Evolutionary conservation across 2,113 vertebrate species (phyloP), one percentile per base, ranked within the genome.

Genomic region (Platichthys stellatus): DNA sequence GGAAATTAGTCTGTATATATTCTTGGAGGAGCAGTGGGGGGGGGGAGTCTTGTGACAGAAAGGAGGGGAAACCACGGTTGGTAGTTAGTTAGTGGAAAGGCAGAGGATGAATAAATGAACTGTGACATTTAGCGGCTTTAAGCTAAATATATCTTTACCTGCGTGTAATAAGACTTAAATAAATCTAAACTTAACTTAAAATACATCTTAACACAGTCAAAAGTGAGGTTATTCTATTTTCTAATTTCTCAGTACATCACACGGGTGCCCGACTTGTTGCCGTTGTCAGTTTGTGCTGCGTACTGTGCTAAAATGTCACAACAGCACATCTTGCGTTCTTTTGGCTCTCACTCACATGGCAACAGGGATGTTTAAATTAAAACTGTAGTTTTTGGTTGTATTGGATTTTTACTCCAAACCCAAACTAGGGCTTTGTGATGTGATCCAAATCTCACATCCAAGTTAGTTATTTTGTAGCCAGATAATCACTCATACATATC

Each of bases 181-280:
- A 18, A 51, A 18, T 20, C 12, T 47, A 47, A 31, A 31, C 31
- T 31, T 0, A 31, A 31, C 6, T 5, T 7, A 7, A 31, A 31
- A 31, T 31, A 31, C 5, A 31, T 7, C 31, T 7, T 1, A 31
- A 8, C 31, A 8, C 31, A 31, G 31, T 31, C 5, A 31, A 31
- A 31, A 14, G 14, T 13, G 45, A 4, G 12, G 45, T 17, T 13
- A 47, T 47, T 17, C 45, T 47, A 47, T 47, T 53, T 31, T 53
- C 5, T 5, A n/a, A 53, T 53, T n/a, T 53, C 45, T 38, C 60
- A 45, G 62, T 3, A 13, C 40, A 59, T 53, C 18, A 26, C 17
- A 14, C 5, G 14, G 13, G 23, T 63, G 47, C 31, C 26, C 53
- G 23, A 82, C 82, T 86, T 87, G 83, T 87, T 85, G 86, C 77